Evolutionary conservation across 2,888 invertebrate species (phyloP).

Genomic region (Strigamia transsilvanica): DNA sequence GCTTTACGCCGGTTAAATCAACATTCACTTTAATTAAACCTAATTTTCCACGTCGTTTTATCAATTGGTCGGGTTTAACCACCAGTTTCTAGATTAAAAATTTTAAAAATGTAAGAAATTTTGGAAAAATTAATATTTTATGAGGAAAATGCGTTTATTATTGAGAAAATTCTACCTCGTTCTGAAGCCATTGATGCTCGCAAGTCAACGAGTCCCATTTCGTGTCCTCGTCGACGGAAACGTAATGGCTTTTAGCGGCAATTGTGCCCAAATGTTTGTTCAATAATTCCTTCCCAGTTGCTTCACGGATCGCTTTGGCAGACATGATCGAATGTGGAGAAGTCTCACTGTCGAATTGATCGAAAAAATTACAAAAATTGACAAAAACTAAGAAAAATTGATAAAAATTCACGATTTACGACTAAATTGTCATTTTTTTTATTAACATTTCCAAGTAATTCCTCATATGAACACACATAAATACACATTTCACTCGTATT

Average conservation of each 20-base stretch:
- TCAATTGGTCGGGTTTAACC: conserved; percentile 99
- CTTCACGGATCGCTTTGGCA: conserved; percentile 95
- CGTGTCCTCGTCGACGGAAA: conserved; percentile 78
- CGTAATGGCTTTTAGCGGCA: conserved; percentile 80
- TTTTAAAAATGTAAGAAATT: too few species aligned
- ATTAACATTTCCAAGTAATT: too few species aligned
- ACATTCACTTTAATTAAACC: conserved; percentile 96
- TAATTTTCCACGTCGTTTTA: conserved; percentile 96
- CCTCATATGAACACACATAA: too few species aligned
- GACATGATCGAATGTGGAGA: conserved; percentile 75
- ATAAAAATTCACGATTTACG: too few species aligned
- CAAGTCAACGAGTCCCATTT: conserved; percentile 79
- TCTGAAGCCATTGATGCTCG: conserved; percentile 82
- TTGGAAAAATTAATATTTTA: neutral
- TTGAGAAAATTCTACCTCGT: conserved; percentile 62
- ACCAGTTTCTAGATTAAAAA: conserved; percentile 77
- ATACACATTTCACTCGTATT: too few species aligned
- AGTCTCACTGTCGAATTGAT: neutral
- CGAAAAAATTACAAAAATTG: neutral
- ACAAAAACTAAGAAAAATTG: too few species aligned
- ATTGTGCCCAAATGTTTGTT: conserved; percentile 78
- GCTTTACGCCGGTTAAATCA: conserved; percentile 77
- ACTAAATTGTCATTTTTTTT: too few species aligned
- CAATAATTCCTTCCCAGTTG: conserved; percentile 89
- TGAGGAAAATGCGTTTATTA: too few species aligned